These are phyloP conservation scores for Bradysia coprophila DNA, from an alignment of 1,140 invertebrate species.

Conservation along the genomic window DNA sequence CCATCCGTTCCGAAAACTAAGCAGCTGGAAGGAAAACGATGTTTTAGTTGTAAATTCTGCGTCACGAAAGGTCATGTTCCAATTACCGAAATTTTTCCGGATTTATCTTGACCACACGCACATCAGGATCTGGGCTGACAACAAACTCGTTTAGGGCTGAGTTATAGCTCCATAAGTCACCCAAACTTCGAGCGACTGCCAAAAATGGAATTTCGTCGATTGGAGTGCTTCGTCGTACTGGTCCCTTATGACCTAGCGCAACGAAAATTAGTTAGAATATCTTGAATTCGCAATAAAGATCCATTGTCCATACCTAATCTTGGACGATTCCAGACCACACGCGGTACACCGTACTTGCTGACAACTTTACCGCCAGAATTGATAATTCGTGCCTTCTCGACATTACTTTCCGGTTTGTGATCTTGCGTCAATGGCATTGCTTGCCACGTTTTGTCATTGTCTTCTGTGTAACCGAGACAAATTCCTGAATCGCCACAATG, in stretches of 20 bases:
- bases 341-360: slow-evolving; percentile 79
- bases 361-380: slow-evolving; percentile 74
- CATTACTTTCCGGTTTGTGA: slow-evolving; percentile 86
- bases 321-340: slow-evolving; percentile 94
- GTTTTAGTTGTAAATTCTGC: too few species aligned
- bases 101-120: slow-evolving; percentile 71
- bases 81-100: slow-evolving; percentile 40
- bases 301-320: slow-evolving; percentile 38
- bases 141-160: slow-evolving; percentile 75
- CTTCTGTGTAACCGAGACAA: slow-evolving; percentile 65
- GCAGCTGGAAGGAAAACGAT: slow-evolving; percentile 47
- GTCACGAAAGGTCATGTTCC: not conserved
- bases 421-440: slow-evolving; percentile 69
- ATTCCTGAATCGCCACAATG: slow-evolving; percentile 96
- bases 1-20: slow-evolving; percentile 93
- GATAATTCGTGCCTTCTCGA: slow-evolving; percentile 71
- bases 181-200: slow-evolving; percentile 84
- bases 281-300: slow-evolving; percentile 8
- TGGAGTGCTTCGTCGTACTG: slow-evolving; percentile 60
- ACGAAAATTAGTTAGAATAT: slow-evolving; percentile 1
- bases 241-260: slow-evolving; percentile 34
- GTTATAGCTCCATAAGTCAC: slow-evolving; percentile 96
- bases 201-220: slow-evolving; percentile 94
- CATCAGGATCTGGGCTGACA: slow-evolving; percentile 94
- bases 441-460: slow-evolving; percentile 48